Evolutionary conservation across 2,888 invertebrate species (phyloP), one percentile per base, ranked within the genome.

Genomic region (Drosophila acutilabella): DNA sequence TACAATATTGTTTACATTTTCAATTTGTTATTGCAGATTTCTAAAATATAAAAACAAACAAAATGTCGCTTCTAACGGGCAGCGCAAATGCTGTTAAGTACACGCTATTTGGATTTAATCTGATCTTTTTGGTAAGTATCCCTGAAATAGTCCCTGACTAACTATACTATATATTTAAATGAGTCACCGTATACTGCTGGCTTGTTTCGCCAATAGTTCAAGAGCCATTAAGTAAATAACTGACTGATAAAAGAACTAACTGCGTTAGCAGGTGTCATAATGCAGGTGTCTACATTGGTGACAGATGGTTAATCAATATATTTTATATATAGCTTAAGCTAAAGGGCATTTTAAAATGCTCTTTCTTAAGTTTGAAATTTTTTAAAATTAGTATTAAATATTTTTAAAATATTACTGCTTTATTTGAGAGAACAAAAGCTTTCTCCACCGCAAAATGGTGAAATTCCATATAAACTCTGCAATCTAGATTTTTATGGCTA

Each of bases 71-170:
- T 52, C 77, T 91, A 80, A 92, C 93, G 81, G 88, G 93, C 91
- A 93, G 93, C 91, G 92, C 94, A 74, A 93, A 93, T 93, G 92
- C 94, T 93, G 92, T 97, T 88, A 95, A 95, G 90, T 96, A 96
- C 92, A 93, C 95, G 47, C 93, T 97, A 81, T 95, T 95, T 87
- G 93, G 94, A 53, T 95, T 96, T 86, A 97, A 96, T 92, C 93
- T 95, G 71, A 88, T 96, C 52, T 95, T 96, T 93, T 93, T 96
- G 95, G 96, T 96, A 92, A 95, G 95, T 93, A 51, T 10, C 41
- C 11, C 2, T 33, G 3, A 5, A 18, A 44, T 4, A 11, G 30
- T 30, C 2, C 8, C 38, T 16, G 8, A 8, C 36, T 5, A 11
- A 38, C 13, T 38, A 16, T 8, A 16, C 20, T 18, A 8, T 41